These are phyloP conservation scores for Drosophila elegans DNA, from an alignment of 1,140 invertebrate species.

Conservation along the genomic window DNA sequence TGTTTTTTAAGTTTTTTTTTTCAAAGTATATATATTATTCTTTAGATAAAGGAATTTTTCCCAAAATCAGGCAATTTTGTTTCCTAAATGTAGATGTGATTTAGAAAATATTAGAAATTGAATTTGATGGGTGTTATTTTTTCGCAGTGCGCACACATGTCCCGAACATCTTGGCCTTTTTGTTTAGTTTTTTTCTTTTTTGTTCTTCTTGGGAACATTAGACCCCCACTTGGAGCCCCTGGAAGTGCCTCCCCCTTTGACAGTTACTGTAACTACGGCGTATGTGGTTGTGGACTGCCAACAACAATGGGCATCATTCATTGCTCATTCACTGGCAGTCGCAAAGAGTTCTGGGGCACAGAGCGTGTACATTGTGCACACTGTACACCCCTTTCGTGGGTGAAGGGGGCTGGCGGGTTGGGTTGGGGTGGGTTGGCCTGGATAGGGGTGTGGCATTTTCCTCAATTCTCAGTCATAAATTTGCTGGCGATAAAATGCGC, in stretches of 20 bases:
- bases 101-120: no score
- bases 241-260: slow-evolving; percentile 12
- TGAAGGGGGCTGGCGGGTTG: no score
- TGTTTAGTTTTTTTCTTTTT: slow-evolving; percentile 30
- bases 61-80: no score
- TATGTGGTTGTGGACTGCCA: slow-evolving; percentile 42
- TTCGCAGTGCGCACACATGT: slow-evolving; percentile 21
- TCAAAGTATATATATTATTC: no score
- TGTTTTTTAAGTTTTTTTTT: no score
- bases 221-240: slow-evolving; percentile 17
- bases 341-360: slow-evolving; percentile 55
- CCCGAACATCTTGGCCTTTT: slow-evolving; percentile 18
- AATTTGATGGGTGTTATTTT: neutral
- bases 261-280: slow-evolving; percentile 66
- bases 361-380: slow-evolving; percentile 46
- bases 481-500: slow-evolving; percentile 73
- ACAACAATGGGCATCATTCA: slow-evolving; percentile 81
- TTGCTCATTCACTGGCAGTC: slow-evolving; percentile 62
- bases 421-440: neutral
- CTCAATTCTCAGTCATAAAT: slow-evolving; percentile 67
- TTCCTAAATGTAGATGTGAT: no score
- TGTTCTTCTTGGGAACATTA: slow-evolving; percentile 59
- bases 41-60: no score
- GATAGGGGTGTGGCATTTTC: slow-evolving; percentile 66
- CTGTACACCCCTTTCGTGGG: neutral